Evolutionary conservation across 1,140 invertebrate genomes (phyloP), one percentile per base, ranked within the genome.

Genomic region (Drosophila watanabei): DNA sequence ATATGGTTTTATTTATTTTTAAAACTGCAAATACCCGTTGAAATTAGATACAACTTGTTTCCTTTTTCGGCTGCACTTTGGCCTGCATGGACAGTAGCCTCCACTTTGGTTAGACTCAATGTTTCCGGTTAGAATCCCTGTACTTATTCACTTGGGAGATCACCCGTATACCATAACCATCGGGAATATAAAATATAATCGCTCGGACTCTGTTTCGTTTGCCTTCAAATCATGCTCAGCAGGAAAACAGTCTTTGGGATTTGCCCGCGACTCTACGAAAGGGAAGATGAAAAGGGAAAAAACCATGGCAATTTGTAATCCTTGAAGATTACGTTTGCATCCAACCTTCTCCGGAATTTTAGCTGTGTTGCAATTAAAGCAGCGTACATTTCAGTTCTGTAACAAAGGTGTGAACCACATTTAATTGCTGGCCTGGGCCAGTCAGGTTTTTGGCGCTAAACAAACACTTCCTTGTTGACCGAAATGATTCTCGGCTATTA

Each of bases 401-500:
- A 24, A 24, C 1, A 24, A 9, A 49, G 5, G 39, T 54, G 48
- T 20, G 37, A 69, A 69, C 35, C 43, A 30, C 6, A 46, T 71
- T 61, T 37, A 24, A 61, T 52, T 52, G 20, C 5, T n/a, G n/a
- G 37, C 30, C 57, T 4, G 32, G 20, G 32, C 33, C 20, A 51
- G 28, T 49, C 41, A 20, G 14, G 39, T 28, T 45, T 63, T 41
- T 13, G 13, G 13, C 16, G 32, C 32, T 49, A 16, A 39, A 28
- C 33, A 62, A 43, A 39, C 20, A 64, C 35, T 75, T 75, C 70
- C 72, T 43, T 64, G 18, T 75, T 56, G 51, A 63, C 24, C 28
- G 14, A 56, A 32, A 39, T 32, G 10, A 56, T 75, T 75, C 71
- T 62, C 28, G 20, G 14, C 59, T 49, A 75, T 75, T 75, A 75